Evolutionary conservation across 2,113 vertebrate species (phyloP), one percentile per base, ranked within the genome.

Genomic region (Harpagus bidentatus): DNA sequence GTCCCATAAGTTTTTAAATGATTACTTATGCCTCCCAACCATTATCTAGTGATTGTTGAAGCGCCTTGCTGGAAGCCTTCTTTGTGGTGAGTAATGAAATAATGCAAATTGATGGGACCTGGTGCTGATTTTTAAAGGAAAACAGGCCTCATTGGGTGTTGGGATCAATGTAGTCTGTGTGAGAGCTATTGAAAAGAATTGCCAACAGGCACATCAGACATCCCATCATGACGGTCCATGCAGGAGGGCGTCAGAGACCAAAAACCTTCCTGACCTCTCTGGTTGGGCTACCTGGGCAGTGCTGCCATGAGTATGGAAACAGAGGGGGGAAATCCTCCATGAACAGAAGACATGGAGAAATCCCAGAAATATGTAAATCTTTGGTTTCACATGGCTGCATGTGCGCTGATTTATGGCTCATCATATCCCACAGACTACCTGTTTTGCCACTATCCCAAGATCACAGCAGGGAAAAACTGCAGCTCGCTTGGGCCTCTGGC

Each of bases 21-120:
- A 87, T 80, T 92, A 94, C 86, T 96, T 95, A 82, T 81, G 40
- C 90, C 92, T 95, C 79, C 79, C 85, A 87, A 8, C 85, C 82
- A 95, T 96, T 97, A 96, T 95, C 88, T 92, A 91, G 81, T 62
- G 84, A 94, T 76, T 94, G 91, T 34, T 96, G 87, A 83, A 95
- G 87, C 5, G 5, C 70, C 93, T 94, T 90, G 93, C 86, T 34
- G 21, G 92, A 92, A 97, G 92, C 67, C 62, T 91, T 85, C 81
- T 94, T 97, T 95, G 72, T 71, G 91, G 82, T 94, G 62, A 77
- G 55, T 91, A 92, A 94, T 92, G 66, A 95, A 96, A 91, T 96
- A 90, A 93, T 43, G 88, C 87, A 90, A 91, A 89, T 38, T 88
- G 59, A 81, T 91, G 89, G 63, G 47, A 58, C 59, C 31, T 28